These are phyloP conservation scores for Phylloscopus trochilus DNA, from an alignment of 2,113 vertebrate genomes.

Conservation along the genomic window DNA sequence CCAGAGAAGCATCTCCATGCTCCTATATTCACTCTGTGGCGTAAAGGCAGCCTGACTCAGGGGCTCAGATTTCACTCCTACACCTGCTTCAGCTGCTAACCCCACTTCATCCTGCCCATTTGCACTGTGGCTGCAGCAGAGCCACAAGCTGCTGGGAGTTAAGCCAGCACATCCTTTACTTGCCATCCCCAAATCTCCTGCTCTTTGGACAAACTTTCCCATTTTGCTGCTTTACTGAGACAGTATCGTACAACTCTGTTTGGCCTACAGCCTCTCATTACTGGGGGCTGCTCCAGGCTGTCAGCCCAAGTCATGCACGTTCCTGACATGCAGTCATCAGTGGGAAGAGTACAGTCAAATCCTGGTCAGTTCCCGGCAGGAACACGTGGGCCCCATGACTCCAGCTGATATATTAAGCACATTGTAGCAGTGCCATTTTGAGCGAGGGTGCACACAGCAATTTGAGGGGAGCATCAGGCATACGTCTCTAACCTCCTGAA, in stretches of 20 bases:
- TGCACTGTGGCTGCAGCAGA: background rate
- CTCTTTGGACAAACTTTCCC: background rate
- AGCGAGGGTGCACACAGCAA: background rate
- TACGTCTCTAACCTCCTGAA: background rate
- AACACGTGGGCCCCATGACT: background rate
- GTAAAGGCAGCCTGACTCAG: background rate
- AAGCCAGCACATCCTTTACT: background rate
- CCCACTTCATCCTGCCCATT: background rate
- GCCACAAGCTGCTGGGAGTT: background rate
- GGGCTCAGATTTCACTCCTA: background rate
- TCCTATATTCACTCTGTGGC: background rate
- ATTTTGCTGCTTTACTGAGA: background rate
- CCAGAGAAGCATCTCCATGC: rapidly evolving
- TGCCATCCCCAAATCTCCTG: background rate
- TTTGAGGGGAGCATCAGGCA: background rate
- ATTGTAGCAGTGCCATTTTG: background rate
- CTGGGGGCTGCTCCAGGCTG: background rate
- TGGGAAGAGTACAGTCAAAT: background rate
- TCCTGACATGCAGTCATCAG: background rate
- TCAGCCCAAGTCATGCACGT: background rate
- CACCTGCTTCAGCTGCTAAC: slow-evolving; percentile 6
- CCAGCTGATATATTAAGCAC: background rate
- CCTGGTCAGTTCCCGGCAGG: background rate
- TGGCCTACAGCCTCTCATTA: background rate
- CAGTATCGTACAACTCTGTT: background rate